These are phyloP conservation scores for Pasiphila rectangulata DNA, from an alignment of 2,888 invertebrate species.

Conservation along the genomic window DNA sequence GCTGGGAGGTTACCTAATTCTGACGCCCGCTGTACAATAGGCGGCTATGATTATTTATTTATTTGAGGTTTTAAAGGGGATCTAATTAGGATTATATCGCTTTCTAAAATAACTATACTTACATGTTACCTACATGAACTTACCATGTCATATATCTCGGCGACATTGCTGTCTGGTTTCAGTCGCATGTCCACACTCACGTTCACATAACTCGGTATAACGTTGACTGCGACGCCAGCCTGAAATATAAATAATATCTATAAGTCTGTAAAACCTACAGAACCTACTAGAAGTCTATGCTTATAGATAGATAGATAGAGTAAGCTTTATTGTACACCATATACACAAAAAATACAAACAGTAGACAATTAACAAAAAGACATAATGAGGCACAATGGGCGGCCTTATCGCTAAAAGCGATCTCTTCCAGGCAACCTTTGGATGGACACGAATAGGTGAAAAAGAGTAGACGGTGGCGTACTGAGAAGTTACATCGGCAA, in stretches of 20 bases:
- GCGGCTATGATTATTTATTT: too few species aligned
- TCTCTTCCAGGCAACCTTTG: too few species aligned
- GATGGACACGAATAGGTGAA: too few species aligned
- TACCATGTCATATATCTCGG: conserved; percentile 51
- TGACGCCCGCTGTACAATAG: too few species aligned
- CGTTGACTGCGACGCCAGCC: conserved; percentile 55
- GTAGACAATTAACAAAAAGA: too few species aligned
- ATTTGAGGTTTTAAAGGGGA: not conserved
- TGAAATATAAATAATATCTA: conserved; percentile 36
- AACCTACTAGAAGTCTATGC: not conserved
- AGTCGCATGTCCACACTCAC: conserved; percentile 56
- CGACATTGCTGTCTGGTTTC: conserved; percentile 37
- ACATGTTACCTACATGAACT: conserved; percentile 23
- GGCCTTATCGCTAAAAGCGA: too few species aligned
- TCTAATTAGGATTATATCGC: not conserved
- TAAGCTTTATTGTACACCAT: too few species aligned
- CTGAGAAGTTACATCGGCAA: too few species aligned
- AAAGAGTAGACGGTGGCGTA: too few species aligned
- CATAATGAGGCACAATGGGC: too few species aligned
- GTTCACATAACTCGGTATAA: conserved; percentile 47
- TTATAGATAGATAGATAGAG: not conserved
- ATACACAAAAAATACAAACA: too few species aligned
- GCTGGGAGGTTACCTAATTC: too few species aligned
- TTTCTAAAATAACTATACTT: not conserved
- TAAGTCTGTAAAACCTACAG: not conserved